Base-by-base conservation (phyloP, 2,113 vertebrate genomes). In the Oryzias melastigma region DNA sequence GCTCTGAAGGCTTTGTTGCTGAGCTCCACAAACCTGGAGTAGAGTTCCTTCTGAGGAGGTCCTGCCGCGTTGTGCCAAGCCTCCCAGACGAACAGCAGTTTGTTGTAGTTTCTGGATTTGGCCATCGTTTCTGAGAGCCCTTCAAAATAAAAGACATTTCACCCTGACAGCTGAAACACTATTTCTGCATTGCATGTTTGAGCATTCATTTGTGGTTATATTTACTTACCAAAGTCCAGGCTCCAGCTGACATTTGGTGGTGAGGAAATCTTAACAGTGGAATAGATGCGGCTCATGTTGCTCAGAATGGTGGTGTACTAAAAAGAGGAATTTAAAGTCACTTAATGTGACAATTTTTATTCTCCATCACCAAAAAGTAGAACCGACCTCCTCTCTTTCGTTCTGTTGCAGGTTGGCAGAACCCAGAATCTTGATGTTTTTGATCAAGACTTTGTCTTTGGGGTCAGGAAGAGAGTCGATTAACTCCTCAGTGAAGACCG, bases 301-400 rank as follows among this genome's bases (percentile, higher is more conserved):
- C 92, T 97, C 54, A 96, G 89, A 78, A 98, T 92, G 57, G 84
- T 91, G 88, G 97, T 98, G 68, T 94, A 98, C 97, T 99, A 18
- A 61, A 43, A 62, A 7, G 41, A 8, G n/a, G n/a, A 27, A 52
- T 17, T 50, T 14, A 62, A 1, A 24, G 8, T 27, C 6, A 18
- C 1, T 47, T 18, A 2, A 47, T 7, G 16, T 2, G n/a, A 8
- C n/a, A n/a, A 22, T n/a, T n/a, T n/a, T n/a, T n/a, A n/a, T n/a
- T n/a, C n/a, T n/a, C n/a, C n/a, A n/a, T n/a, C n/a, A n/a, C n/a
- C n/a, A 47, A 35, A 47, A 47, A 12, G n/a, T n/a, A 13, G 49
- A 25, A 77, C 92, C 73, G 57, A 99, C 97, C 94, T 80, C 41
- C 54, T 94, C 62, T 84, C 95, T 91, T 22, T 91, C 79, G 0